Base-by-base conservation (phyloP, 1,140 invertebrate genomes). In the Drosophila biarmipes region DNA sequence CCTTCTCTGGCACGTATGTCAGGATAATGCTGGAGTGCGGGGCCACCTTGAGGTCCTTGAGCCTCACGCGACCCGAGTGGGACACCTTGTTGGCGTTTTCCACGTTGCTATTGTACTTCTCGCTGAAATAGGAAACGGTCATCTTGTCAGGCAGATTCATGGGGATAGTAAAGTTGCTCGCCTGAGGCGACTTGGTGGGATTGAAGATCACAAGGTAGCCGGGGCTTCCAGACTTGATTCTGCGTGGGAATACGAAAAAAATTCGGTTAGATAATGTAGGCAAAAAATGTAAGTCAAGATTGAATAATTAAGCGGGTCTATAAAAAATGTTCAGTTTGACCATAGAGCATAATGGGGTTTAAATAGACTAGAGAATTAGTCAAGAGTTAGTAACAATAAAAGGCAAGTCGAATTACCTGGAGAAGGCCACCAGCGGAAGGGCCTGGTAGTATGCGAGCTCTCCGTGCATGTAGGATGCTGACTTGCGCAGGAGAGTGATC, bases 151-250 rank as follows among this genome's bases (percentile, higher is more conserved):
- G 92, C 7, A 95, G 75, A 19, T 92, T 76, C 10, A 43, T 12
- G 11, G 93, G 78, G 1, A 66, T 64, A 1, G 82, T 92, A 14
- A 95, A 92, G 80, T 95, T 92, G n/a, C 93, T 92, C 2, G 54
- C 71, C 2, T 91, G 91, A 1, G 73, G 73, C n/a, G 92, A 45
- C 10, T 93, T 80, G 35, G 92, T 93, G 37, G 94, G 94, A 92
- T 96, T 95, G 38, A 94, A 93, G 0, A 94, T 93, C 2, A 96
- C 94, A 52, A 96, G 90, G 81, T 93, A 95, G 10, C 95, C 95
- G 6, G 95, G 95, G 90, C 94, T 95, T 35, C 95, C 95, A 77
- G 94, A 94, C 74, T 95, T 95, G 49, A 95, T 91, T 92, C 96
- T 95, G 48, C 6, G 37, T 2, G 29, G 40, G 12, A 14, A 5